phyloP scores from a whole-genome alignment of 2,113 vertebrate genomes.

The Synodontis membranacea region DNA sequence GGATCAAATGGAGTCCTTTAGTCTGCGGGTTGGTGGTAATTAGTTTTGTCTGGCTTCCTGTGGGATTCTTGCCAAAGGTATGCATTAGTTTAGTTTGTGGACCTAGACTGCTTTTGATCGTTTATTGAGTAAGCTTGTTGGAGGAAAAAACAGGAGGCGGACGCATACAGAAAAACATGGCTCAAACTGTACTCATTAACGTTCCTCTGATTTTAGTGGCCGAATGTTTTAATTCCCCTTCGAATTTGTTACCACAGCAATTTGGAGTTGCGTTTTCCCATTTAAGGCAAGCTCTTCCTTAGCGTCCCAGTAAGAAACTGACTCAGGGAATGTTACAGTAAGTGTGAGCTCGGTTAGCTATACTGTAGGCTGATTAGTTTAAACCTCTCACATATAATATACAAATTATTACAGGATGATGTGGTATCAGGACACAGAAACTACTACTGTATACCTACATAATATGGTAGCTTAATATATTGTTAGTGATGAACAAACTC shows the following conservation, averaged over 20 bases:
- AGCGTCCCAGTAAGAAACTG: not conserved
- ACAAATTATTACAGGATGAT: not conserved
- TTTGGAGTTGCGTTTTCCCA: not conserved
- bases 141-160: conserved; percentile 52
- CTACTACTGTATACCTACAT: not conserved
- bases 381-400: not conserved
- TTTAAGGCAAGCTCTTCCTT: not conserved
- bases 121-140: conserved; percentile 43
- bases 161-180: conserved; percentile 38
- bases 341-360: not conserved
- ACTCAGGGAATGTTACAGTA: not conserved
- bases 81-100: conserved; percentile 43
- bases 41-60: conserved; percentile 48
- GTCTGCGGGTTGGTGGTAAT: conserved; percentile 52
- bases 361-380: not conserved
- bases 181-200: conserved; percentile 55
- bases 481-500: not conserved
- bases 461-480: not conserved
- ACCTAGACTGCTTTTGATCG: conserved; percentile 20
- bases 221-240: not conserved
- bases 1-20: conserved; percentile 59
- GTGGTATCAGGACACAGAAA: not conserved
- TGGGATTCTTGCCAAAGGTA: conserved; percentile 51
- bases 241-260: not conserved
- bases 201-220: not conserved